Evolutionary conservation across 2,113 vertebrate genomes (phyloP).

Genomic region (Mungos mungo): DNA sequence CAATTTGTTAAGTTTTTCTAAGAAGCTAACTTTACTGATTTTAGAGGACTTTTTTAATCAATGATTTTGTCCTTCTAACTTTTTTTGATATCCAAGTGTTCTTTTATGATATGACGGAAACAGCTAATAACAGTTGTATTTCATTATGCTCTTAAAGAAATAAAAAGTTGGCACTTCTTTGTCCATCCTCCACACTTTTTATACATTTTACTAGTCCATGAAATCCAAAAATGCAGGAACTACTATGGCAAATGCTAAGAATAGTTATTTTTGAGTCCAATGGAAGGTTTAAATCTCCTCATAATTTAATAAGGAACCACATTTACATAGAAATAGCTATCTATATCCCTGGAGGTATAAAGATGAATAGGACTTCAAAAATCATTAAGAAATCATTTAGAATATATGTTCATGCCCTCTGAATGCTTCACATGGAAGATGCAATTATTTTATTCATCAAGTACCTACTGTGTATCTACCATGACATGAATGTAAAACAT

Average conservation of each 20-base stretch:
- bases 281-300: constrained; percentile 4
- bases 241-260: background rate
- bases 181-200: background rate
- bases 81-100: background rate
- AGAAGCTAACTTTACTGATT: constrained; percentile 9
- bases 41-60: background rate
- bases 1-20: background rate
- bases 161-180: background rate
- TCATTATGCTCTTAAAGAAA: background rate
- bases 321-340: background rate
- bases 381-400: background rate
- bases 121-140: background rate
- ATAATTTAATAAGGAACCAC: constrained; percentile 29
- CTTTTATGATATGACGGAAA: background rate
- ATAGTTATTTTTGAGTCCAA: background rate
- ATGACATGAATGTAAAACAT: background rate
- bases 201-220: background rate
- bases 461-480: background rate
- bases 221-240: constrained; percentile 10
- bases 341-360: background rate
- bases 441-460: background rate
- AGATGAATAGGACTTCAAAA: constrained; percentile 19
- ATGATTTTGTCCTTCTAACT: background rate
- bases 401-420: background rate
- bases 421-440: constrained; percentile 36